Base-by-base conservation (phyloP, 2,888 invertebrate species). In the Dinocampus coccinellae region DNA sequence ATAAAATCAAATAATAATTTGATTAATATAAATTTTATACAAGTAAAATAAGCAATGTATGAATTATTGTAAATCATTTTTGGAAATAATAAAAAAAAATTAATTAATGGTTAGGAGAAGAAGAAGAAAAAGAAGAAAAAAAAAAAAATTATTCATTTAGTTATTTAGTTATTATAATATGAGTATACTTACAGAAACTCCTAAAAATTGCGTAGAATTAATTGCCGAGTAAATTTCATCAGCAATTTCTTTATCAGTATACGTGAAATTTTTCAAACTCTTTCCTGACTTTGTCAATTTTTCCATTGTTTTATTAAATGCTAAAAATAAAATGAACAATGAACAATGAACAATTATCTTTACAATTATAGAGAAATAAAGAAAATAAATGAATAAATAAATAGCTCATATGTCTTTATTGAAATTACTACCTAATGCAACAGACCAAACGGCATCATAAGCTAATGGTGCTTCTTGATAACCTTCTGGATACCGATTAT, bases 371-470 rank as follows among this genome's bases (percentile, higher is more conserved):
- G 76, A 72, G 62, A 75, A 70, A n/a, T n/a, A n/a, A n/a, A n/a
- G n/a, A n/a, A n/a, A n/a, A n/a, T n/a, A n/a, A n/a, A n/a, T n/a
- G n/a, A n/a, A n/a, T n/a, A n/a, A n/a, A 29, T 4, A 29, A 29
- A 29, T n/a, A 29, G 3, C 7, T 29, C n/a, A 29, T 29, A 58
- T 62, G 7, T 29, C 7, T 29, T 4, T 29, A 7, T 29, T 7
- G 7, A n/a, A n/a, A n/a, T n/a, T n/a, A 42, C 60, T 88, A 94
- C 94, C 97, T 84, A 99, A 89, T 47, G 99, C 99, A 36, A 99
- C 94, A 52, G 99, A 97, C 99, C 99, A 99, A 62, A 99, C 97
- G 10, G 99, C 99, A 88, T 99, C 99, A 87, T 99, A 99, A 58
- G 99, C 99, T 70, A 99, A 89, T 0, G 99, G 99, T 7, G 99